These are phyloP conservation scores for Babyrousa celebensis DNA, from an alignment of 2,797 vertebrate species.

Conservation along the genomic window DNA sequence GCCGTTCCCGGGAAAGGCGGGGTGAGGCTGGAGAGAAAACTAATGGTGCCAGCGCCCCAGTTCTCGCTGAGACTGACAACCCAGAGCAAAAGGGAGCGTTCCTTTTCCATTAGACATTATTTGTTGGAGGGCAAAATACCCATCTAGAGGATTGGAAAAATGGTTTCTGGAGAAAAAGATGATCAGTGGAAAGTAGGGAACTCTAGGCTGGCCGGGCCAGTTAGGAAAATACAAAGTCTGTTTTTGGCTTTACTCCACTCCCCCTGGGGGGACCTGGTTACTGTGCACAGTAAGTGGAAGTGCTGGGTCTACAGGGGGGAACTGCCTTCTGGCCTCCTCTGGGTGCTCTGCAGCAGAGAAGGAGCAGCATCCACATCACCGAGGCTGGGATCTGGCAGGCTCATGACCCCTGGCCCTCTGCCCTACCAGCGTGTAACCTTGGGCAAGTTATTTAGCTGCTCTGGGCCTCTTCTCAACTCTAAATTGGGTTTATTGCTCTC, in stretches of 20 bases:
- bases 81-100: background rate
- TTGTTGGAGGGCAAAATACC: background rate
- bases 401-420: too few relatives aligned
- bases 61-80: background rate
- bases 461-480: background rate
- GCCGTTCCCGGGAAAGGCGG: background rate
- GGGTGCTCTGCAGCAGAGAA: background rate
- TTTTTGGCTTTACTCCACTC: rapidly evolving
- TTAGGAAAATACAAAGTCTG: background rate
- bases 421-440: background rate
- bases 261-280: rapidly evolving
- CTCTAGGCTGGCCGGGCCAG: background rate
- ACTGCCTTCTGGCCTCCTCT: background rate
- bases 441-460: background rate
- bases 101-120: background rate
- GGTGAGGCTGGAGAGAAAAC: background rate
- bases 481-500: background rate
- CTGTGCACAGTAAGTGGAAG: too few relatives aligned
- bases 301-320: rapidly evolving
- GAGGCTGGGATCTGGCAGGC: background rate
- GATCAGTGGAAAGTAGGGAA: background rate
- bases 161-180: background rate
- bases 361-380: rapidly evolving
- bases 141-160: background rate
- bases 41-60: background rate